Evolutionary conservation across 2,888 invertebrate species (phyloP).

Genomic region (Thereva unica): DNA sequence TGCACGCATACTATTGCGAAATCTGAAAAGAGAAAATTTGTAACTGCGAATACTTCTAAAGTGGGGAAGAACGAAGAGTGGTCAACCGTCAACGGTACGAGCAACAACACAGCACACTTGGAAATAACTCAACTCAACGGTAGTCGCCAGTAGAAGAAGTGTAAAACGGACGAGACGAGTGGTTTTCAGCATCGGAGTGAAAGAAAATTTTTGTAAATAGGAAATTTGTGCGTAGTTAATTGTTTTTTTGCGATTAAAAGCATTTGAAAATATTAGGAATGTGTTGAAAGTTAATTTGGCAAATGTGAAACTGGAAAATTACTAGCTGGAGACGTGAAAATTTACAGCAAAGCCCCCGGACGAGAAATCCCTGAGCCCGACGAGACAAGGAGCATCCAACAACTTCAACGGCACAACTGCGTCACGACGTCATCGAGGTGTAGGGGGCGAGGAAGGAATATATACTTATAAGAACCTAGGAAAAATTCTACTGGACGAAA

Average conservation of each 20-base stretch:
- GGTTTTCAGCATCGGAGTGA: constrained; percentile 13
- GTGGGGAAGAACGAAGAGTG: no score
- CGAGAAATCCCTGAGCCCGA: constrained; percentile 16
- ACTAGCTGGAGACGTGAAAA: constrained; percentile 12
- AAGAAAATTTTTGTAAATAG: constrained; percentile 37
- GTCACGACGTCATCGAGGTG: constrained; percentile 37
- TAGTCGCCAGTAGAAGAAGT: no score
- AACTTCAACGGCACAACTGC: constrained; percentile 11
- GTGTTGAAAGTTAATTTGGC: constrained; percentile 27
- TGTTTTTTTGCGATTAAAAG: constrained; percentile 19
- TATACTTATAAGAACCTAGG: not conserved
- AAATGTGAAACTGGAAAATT: constrained; percentile 22
- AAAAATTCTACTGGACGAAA: no score
- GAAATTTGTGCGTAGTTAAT: constrained; percentile 39
- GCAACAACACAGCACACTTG: no score
- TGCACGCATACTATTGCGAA: no score
- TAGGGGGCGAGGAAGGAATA: constrained; percentile 4
- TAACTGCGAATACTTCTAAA: no score
- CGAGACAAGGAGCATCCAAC: constrained; percentile 24
- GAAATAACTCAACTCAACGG: no score
- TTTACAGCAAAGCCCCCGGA: constrained; percentile 6
- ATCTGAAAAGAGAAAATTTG: no score
- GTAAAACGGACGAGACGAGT: no score
- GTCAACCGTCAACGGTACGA: no score
- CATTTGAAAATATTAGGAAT: constrained; percentile 23